phyloP scores from a whole-genome alignment of 2,888 invertebrate species.

The Megaustenia siamemsis region DNA sequence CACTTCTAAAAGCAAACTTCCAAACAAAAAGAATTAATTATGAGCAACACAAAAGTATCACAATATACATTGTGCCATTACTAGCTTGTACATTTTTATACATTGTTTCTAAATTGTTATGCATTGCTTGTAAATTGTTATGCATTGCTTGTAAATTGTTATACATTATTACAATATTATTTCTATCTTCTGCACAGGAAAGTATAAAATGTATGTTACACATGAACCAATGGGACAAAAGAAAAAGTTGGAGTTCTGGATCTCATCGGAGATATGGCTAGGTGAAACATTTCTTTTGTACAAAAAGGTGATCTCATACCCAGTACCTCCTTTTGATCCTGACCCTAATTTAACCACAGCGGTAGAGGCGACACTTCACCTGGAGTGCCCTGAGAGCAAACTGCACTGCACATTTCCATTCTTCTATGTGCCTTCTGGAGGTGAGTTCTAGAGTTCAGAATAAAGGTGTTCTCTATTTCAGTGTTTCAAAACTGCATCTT shows the following conservation, averaged over 20 bases:
- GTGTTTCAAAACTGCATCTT: no score
- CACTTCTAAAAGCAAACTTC: no score
- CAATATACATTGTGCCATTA: no score
- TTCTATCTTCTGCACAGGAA: background rate
- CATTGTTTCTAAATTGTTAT: no score
- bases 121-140: no score
- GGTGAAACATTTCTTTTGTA: background rate
- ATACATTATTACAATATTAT: no score
- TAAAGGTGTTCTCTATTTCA: no score
- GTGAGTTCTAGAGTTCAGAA: background rate
- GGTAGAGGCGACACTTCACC: slow-evolving; percentile 5
- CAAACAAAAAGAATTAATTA: no score
- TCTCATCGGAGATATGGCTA: background rate
- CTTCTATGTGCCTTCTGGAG: slow-evolving; percentile 1
- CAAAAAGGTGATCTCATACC: background rate
- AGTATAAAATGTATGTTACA: background rate
- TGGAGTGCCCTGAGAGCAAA: slow-evolving; percentile 1
- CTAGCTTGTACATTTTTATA: no score
- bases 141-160: no score
- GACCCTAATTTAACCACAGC: background rate
- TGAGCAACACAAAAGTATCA: no score
- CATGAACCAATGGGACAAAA: background rate
- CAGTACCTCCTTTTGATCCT: background rate
- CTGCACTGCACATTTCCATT: background rate
- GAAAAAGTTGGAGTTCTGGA: background rate